These are phyloP conservation scores for Barypeithes pellucidus DNA, from an alignment of 2,888 invertebrate genomes.

Conservation along the genomic window DNA sequence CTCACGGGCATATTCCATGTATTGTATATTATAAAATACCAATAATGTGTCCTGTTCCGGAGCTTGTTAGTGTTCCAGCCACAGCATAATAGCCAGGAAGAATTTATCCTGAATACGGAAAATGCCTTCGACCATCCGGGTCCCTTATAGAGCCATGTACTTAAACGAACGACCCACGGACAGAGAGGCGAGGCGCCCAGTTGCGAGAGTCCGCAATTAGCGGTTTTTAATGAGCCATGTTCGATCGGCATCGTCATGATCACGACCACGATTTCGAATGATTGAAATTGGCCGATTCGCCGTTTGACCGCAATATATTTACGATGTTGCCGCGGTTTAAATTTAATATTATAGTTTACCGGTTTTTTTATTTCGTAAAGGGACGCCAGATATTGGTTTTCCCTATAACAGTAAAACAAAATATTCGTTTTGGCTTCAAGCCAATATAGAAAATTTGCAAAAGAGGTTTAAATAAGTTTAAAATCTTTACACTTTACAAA, in stretches of 20 bases:
- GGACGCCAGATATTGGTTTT: no score
- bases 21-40: constrained; percentile 11
- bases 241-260: constrained; percentile 36
- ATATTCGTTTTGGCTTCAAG: no score
- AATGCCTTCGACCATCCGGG: background rate
- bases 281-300: constrained; percentile 34
- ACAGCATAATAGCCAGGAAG: constrained; percentile 1
- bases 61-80: constrained; percentile 10
- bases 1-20: constrained; percentile 16
- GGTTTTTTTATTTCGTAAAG: no score
- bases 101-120: constrained; percentile 9
- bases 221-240: constrained; percentile 29
- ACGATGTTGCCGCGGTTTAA: constrained; percentile 19
- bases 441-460: no score
- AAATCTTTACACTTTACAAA: no score
- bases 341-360: background rate
- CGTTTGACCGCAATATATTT: constrained; percentile 12
- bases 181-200: constrained; percentile 10
- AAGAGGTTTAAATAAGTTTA: no score
- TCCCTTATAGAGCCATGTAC: constrained; percentile 15
- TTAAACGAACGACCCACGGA: constrained; percentile 1
- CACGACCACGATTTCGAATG: constrained; percentile 34
- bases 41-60: constrained; percentile 3
- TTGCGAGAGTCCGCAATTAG: constrained; percentile 28
- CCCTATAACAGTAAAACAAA: no score